Conservation (phyloP, 2,888 invertebrate species). For the Xanthorhoe designata region DNA sequence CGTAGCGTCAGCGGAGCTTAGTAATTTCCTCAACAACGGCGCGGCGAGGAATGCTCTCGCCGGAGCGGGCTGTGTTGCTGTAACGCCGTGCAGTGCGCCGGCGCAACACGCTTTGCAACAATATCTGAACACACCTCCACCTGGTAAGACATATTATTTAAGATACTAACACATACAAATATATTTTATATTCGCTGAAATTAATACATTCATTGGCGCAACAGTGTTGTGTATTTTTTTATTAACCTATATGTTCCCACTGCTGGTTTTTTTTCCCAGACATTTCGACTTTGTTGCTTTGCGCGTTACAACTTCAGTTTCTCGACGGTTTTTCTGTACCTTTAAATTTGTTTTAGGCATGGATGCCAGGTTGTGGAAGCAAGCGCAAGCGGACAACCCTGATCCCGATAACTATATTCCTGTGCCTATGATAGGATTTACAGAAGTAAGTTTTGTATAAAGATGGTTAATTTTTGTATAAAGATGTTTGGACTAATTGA, state of each 20-base stretch:
- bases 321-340: not conserved
- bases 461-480: not conserved
- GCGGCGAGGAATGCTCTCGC: constrained; percentile 89
- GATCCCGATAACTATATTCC: constrained; percentile 96
- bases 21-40: constrained; percentile 89
- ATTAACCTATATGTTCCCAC: too few species aligned
- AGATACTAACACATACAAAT: too few species aligned
- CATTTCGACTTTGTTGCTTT: not conserved
- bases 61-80: constrained; percentile 89
- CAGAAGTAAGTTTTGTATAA: constrained; percentile 77
- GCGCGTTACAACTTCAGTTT: not conserved
- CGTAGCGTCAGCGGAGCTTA: constrained; percentile 90
- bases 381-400: constrained; percentile 98
- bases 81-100: constrained; percentile 90
- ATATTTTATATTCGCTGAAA: too few species aligned
- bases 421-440: constrained; percentile 96
- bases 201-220: too few species aligned
- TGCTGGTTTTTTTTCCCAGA: too few species aligned
- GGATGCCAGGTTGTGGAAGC: constrained; percentile 97
- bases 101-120: constrained; percentile 92
- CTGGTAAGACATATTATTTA: too few species aligned
- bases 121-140: constrained; percentile 96
- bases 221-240: too few species aligned
- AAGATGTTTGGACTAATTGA: too few species aligned
- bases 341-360: constrained; percentile 86